Evolutionary conservation across 2,888 invertebrate species (phyloP), one percentile per base, ranked within the genome.

Genomic region (Synergus gifuensis): DNA sequence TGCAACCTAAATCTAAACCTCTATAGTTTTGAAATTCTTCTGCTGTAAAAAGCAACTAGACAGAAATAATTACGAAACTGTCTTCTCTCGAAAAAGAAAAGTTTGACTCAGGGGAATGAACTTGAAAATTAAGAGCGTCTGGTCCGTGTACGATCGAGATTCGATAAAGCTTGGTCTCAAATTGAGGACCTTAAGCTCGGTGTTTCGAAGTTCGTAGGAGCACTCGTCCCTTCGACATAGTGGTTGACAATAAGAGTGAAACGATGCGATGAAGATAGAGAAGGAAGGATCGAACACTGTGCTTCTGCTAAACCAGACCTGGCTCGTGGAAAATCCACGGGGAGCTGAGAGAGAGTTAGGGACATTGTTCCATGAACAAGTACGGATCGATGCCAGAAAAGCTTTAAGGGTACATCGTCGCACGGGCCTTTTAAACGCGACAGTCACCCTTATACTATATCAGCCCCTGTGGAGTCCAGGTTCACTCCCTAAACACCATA

Each of bases 401-500:
- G 77, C 77, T 64, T 66, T 66, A 66, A 77, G 77, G 77, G 49
- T 42, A 76, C 60, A 76, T 76, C 76, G 58, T 76, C 62, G 76
- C 44, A 49, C 44, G 64, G 66, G 64, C 77, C 54, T 66, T 49
- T 77, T 77, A 77, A 77, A 77, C 46, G 77, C 66, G 77, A 64
- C 60, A 66, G 40, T 44, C 49, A 49, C 54, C 77, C 77, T 64
- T 42, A 66, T 40, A 18, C 16, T n/a, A 42, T n/a, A 36, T 40
- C 66, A 66, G 42, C 40, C 66, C 54, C 54, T n/a, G 9, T 66
- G 42, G 66, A 66, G 16, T 42, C 42, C 66, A 42, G 42, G 66
- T 66, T 66, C 42, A 9, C 18, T 66, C 42, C 64, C 66, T 66
- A 66, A 66, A 66, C 66, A 42, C 66, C 66, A 66, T 66, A 66